Percentiles rank a stretch among this genome's conserved stretches.
phyloP scores from a whole-genome alignment of 2,888 invertebrate genomes.

The Adineta ricciae region DNA sequence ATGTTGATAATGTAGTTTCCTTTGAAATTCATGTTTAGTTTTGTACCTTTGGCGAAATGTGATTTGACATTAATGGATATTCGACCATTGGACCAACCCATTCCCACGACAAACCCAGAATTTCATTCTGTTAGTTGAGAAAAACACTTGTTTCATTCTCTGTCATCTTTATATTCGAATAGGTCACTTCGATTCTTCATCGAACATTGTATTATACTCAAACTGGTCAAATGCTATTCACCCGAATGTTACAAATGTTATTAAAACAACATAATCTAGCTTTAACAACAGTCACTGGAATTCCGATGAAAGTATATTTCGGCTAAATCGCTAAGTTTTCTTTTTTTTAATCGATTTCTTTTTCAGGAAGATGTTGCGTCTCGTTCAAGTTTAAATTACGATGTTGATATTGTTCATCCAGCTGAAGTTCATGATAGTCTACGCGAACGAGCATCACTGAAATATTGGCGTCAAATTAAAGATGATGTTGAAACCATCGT shows the following conservation, averaged over 20 bases:
- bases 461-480: conserved; percentile 27
- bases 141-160: background rate
- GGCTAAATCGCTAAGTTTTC: no score
- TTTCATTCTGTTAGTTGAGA: background rate
- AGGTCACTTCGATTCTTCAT: background rate
- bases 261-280: conserved; percentile 61
- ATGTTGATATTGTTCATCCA: conserved; percentile 89
- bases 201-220: conserved; percentile 1
- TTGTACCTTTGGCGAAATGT: conserved; percentile 16
- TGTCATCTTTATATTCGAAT: no score
- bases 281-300: conserved; percentile 86
- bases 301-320: conserved; percentile 75
- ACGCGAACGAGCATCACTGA: conserved; percentile 14
- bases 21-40: background rate
- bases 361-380: conserved; percentile 85
- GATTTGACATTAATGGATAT: background rate
- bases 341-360: background rate
- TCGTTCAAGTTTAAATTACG: conserved; percentile 91
- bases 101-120: background rate
- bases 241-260: background rate
- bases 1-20: no score
- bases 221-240: background rate
- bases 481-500: conserved; percentile 68
- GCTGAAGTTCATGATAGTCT: conserved; percentile 64
- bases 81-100: background rate